Evolutionary conservation across 2,888 invertebrate genomes (phyloP), one percentile per base, ranked within the genome.

Genomic region (Lepidocyrtinus sp.): DNA sequence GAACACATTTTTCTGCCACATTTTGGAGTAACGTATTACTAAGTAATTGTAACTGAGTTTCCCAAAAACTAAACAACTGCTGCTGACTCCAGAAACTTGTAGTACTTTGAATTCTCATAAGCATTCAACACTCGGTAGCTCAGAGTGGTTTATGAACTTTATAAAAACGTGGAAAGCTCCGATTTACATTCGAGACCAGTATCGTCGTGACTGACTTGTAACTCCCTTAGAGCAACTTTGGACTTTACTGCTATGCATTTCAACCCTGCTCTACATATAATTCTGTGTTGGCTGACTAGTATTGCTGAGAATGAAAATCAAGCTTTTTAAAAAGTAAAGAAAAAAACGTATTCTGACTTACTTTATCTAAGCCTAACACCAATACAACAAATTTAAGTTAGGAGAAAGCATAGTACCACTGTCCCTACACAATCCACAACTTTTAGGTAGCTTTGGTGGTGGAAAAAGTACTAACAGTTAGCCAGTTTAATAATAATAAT

Each of bases 141-240:
- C 19, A 50, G 78, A 72, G 78, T 72, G 72, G 78, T 78, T 78
- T 78, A 78, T 78, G 78, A 78, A 78, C 72, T 78, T 78, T 78
- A 72, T 68, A 78, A 78, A 77, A 78, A 78, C 72, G 72, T 67
- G 76, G 62, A 78, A 68, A 67, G 78, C 55, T 72, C 78, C 78
- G 78, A 78, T 78, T 78, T 78, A 78, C 78, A 78, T 78, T 78
- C 78, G 78, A 72, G 72, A 78, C 78, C 78, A 78, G 78, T 78
- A 78, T 78, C 78, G n/a, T n/a, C n/a, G 78, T 78, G 78, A 78
- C 78, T 78, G 78, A 78, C 78, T 78, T 78, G 78, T 78, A 72
- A 78, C 72, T 78, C 78, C 78, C 78, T 27, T 22, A 78, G 78
- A 78, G 71, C 78, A 78, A 78, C 78, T 78, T 78, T 78, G 21